Evolutionary conservation across 2,888 invertebrate genomes (phyloP).

Genomic region (Lasioglossum leucozonium): DNA sequence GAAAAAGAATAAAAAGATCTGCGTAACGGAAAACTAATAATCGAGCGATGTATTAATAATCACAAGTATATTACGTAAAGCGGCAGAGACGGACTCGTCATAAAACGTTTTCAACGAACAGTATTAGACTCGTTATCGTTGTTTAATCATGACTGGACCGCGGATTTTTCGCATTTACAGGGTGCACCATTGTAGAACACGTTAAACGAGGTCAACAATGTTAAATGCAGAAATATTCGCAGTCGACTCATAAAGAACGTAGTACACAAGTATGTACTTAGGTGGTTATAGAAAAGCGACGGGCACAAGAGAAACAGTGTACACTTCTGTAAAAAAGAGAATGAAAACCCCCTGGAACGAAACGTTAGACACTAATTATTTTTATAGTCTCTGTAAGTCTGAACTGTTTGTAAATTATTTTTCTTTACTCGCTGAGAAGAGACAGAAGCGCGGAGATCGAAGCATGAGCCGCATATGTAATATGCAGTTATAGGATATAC

Average conservation of each 20-base stretch:
- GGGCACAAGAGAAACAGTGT: conserved; percentile 61
- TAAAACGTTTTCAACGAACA: conserved; percentile 50
- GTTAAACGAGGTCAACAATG: neutral
- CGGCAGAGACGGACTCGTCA: conserved; percentile 23
- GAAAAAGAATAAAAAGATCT: neutral
- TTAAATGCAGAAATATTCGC: neutral
- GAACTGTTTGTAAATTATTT: conserved; percentile 50
- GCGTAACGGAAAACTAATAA: conserved; percentile 32
- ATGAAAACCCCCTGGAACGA: conserved; percentile 45
- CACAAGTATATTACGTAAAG: conserved; percentile 38
- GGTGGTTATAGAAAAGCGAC: conserved; percentile 41
- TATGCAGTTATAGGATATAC: conserved; percentile 18
- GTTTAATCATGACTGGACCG: conserved; percentile 55
- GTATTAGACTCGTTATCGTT: conserved; percentile 62
- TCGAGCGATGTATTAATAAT: conserved; percentile 43
- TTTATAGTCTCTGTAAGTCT: conserved; percentile 68
- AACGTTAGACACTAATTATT: conserved; percentile 64
- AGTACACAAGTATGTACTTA: conserved; percentile 35
- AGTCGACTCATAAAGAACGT: conserved; percentile 12
- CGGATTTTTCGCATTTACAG: neutral
- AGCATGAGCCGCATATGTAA: conserved; percentile 12
- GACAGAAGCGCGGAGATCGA: conserved; percentile 19
- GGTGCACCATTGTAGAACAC: neutral
- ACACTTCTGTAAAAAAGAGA: conserved; percentile 60
- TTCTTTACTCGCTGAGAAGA: conserved; percentile 20